Evolutionary conservation across 2,113 vertebrate species (phyloP), one percentile per base, ranked within the genome.

Genomic region (Scatophagus argus): DNA sequence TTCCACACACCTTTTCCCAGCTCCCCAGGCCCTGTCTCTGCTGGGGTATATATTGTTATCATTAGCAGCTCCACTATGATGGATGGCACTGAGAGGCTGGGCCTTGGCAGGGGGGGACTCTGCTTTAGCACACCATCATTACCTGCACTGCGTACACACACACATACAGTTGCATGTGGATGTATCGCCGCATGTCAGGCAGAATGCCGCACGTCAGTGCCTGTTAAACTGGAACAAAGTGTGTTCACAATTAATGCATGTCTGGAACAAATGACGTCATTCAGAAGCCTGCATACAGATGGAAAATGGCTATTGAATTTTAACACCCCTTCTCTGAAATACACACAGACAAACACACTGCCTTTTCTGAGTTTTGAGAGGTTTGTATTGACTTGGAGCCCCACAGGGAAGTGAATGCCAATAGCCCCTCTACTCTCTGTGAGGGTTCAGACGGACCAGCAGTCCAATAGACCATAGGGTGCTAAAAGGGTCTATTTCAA

Each of bases 401-500:
- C 89, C 73, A 49, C 70, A 59, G 85, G 77, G 88, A 79, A 56
- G 82, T 72, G 78, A 82, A 80, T 82, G 88, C 84, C 85, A 89
- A 86, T 88, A 82, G 77, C 69, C 78, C 65, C 85, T 68, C 71
- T 58, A 29, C 79, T 86, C 82, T 78, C 69, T 74, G 64, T 70
- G 69, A 73, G 90, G 85, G 81, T 81, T 87, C 90, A 79, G 70
- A 84, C 88, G 67, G 73, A 88, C 47, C 73, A 61, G 72, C 78
- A 63, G 82, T 79, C 88, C 91, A 88, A 66, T 74, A 82, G 84
- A 87, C 87, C 86, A 65, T 25, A 17, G 86, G 92, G 91, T 86
- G 92, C 88, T 92, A 90, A 93, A 92, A 92, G 87, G 88, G 79
- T 89, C 74, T 87, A 85, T 87, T 89, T 91, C 78, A 58, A 85